These are phyloP conservation scores for Sminthurides aquaticus DNA, from an alignment of 2,888 invertebrate genomes.

Conservation along the genomic window DNA sequence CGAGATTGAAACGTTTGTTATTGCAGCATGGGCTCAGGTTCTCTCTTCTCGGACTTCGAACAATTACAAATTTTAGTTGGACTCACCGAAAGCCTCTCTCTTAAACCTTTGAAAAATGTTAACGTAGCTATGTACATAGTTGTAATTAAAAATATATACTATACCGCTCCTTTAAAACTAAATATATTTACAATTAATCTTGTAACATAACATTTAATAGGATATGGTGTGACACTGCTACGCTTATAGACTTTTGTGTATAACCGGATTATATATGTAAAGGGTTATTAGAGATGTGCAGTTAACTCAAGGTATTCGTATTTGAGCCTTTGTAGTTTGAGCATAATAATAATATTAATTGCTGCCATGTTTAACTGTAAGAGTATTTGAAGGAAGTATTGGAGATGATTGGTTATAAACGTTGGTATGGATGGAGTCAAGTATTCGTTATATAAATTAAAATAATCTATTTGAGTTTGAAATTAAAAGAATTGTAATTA, in stretches of 20 bases:
- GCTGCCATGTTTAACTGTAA: neutral
- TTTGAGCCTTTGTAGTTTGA: neutral
- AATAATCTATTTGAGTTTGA: neutral
- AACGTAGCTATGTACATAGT: neutral
- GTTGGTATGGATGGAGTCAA: too few species aligned
- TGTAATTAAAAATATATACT: too few species aligned
- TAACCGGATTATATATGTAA: neutral
- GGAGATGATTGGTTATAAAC: too few species aligned
- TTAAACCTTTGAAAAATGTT: neutral
- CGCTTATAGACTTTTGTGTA: neutral
- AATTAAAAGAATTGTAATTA: neutral
- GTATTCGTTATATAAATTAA: too few species aligned
- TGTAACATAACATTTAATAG: too few species aligned
- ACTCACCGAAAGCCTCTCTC: too few species aligned
- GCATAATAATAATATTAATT: neutral
- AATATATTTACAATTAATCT: too few species aligned
- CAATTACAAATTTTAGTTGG: neutral
- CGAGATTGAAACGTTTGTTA: constrained; percentile 80
- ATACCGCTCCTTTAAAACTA: too few species aligned
- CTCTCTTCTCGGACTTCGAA: constrained; percentile 22
- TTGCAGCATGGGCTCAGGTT: constrained; percentile 65
- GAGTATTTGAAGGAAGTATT: too few species aligned
- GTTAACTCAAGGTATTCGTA: neutral
- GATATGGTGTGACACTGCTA: too few species aligned
- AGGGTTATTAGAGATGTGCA: neutral